Base-by-base conservation (phyloP, 2,888 invertebrate species). In the Pristionchus arcanus region DNA sequence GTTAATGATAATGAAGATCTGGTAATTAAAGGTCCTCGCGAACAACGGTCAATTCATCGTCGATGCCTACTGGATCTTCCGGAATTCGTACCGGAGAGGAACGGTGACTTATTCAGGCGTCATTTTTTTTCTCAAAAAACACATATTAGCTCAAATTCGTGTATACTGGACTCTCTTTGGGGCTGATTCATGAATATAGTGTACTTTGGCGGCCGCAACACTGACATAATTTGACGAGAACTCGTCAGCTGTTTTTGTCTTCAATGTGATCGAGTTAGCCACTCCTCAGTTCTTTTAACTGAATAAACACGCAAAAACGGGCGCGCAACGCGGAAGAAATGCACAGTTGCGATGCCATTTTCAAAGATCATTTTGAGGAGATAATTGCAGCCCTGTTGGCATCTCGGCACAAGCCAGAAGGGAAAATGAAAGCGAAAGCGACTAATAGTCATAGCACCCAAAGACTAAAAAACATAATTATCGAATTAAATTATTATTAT, bases 41-140 rank as follows among this genome's bases (percentile, higher is more conserved):
- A 92, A 92, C 63, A 91, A 93, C 83, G 92, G 93, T 13, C 90
- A 92, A 71, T 90, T 94, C 83, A 86, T 94, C 34, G 91, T 92
- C 34, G 93, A 93, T 66, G 77, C 91, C 16, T 93, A 92, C 84
- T 92, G 92, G 90, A 90, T 93, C 63, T n/a, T 92, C 25, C 66
- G 90, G 42, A 90, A 90, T 28, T 90, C 91, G 25, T 89, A 90
- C 53, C 81, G 59, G 83, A 83, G 89, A 63, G 77, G 90, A 63
- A 91, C 90, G 71, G 91, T 91, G 34, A 87, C 89, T 53, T 21
- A 90, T 49, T 7, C 74, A 74, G 11, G 15, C n/a, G n/a, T n/a
- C n/a, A n/a, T n/a, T n/a, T n/a, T n/a, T n/a, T n/a, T n/a, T n/a
- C n/a, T n/a, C n/a, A n/a, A n/a, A n/a, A n/a, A n/a, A n/a, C n/a